Evolutionary conservation across 1,140 invertebrate genomes (phyloP).

Genomic region (Pentalonia nigronervosa): DNA sequence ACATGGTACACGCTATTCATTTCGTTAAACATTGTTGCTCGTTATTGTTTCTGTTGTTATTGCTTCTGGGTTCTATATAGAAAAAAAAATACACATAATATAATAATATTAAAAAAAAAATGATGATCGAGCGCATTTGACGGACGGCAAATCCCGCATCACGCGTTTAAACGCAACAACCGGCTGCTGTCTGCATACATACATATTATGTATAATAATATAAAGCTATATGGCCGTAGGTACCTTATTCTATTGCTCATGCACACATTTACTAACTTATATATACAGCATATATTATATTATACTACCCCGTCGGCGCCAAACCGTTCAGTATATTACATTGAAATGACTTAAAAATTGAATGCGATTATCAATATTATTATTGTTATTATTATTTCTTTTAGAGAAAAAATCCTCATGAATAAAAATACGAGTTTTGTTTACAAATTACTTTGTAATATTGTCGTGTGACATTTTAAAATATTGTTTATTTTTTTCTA

Average conservation of each 20-base stretch:
- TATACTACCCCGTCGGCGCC: conserved; percentile 16
- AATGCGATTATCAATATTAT: background rate
- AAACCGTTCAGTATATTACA: background rate
- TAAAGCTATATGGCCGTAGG: background rate
- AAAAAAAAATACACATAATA: background rate
- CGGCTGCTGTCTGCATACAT: background rate
- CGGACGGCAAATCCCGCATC: background rate
- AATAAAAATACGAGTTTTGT: conserved; percentile 27
- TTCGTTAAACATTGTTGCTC: conserved; percentile 32
- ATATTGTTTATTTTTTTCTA: background rate
- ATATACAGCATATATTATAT: background rate
- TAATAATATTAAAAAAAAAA: background rate
- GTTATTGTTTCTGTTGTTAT: conserved; percentile 29
- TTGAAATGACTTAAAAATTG: background rate
- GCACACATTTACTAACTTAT: background rate
- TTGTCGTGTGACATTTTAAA: background rate
- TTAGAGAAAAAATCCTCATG: background rate
- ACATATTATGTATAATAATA: background rate
- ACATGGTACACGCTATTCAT: background rate
- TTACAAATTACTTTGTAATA: background rate
- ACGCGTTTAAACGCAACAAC: background rate
- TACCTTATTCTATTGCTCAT: background rate
- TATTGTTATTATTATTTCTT: conserved; percentile 25
- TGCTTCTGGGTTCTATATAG: background rate
- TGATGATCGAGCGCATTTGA: conserved; percentile 33